Percentiles rank a stretch among this genome's conserved stretches.
Evolutionary conservation across 2,888 invertebrate genomes (phyloP).

Genomic region (Thelaira solivaga): DNA sequence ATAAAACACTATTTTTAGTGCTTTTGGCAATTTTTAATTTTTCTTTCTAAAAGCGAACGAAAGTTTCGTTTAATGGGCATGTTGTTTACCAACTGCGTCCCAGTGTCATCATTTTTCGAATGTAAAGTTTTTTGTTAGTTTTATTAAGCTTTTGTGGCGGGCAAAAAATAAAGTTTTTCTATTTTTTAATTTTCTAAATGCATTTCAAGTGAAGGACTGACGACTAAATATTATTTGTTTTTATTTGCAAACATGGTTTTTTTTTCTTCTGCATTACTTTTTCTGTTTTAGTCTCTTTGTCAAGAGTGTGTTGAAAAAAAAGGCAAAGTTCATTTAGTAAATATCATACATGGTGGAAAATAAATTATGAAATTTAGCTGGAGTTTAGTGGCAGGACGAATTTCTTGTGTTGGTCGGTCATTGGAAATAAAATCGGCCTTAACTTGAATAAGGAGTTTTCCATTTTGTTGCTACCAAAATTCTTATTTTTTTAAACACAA

Average conservation of each 20-base stretch:
- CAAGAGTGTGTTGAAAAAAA: constrained; percentile 32
- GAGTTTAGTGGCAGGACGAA: constrained; percentile 7
- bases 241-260: constrained; percentile 34
- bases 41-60: too few species aligned
- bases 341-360: not conserved
- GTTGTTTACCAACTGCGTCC: too few species aligned
- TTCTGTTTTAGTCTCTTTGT: not conserved
- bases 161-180: constrained; percentile 10
- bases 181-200: constrained; percentile 66
- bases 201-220: constrained; percentile 56
- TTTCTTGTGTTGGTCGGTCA: constrained; percentile 21
- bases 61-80: too few species aligned
- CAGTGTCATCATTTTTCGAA: not conserved
- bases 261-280: too few species aligned
- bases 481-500: too few species aligned
- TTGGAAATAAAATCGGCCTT: not conserved
- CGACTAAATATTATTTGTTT: constrained; percentile 48
- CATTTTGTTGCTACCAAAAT: too few species aligned
- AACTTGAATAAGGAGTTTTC: too few species aligned
- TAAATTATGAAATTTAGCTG: too few species aligned
- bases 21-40: too few species aligned
- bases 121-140: not conserved
- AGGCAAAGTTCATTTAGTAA: constrained; percentile 33
- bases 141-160: constrained; percentile 45
- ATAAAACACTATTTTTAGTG: too few species aligned